Conservation (phyloP, 2,113 vertebrate genomes). For the Psephotus haematonotus region DNA sequence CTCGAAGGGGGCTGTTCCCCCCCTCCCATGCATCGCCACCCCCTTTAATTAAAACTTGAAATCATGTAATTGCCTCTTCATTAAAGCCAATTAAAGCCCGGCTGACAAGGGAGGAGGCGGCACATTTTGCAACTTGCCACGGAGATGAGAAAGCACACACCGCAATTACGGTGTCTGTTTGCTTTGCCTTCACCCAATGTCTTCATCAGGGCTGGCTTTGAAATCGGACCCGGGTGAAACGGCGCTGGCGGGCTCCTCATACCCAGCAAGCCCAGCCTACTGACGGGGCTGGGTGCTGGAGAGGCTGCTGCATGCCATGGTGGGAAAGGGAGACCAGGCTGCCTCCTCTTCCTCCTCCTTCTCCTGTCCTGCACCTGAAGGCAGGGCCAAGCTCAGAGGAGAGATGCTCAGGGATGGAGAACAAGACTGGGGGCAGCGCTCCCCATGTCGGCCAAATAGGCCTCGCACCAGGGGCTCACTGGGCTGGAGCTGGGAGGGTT, state of each 20-base stretch:
- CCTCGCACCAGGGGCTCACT: accelerated
- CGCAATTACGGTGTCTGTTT: conserved; percentile 32
- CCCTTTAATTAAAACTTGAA: conserved; percentile 57
- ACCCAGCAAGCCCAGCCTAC: neutral
- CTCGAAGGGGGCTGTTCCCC: neutral
- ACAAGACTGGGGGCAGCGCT: accelerated
- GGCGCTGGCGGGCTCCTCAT: neutral
- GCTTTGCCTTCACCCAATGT: conserved; percentile 3
- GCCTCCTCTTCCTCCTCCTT: neutral
- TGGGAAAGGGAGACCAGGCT: neutral
- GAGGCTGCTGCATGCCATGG: accelerated
- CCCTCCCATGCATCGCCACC: neutral
- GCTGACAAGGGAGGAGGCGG: conserved; percentile 51
- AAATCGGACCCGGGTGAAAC: neutral
- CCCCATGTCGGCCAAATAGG: accelerated
- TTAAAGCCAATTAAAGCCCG: conserved; percentile 51
- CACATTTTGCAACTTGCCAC: conserved; percentile 43
- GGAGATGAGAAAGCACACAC: conserved; percentile 7
- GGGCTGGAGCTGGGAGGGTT: neutral
- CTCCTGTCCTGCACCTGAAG: neutral
- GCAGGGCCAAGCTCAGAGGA: neutral
- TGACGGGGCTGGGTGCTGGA: neutral
- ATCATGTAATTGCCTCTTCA: conserved; percentile 53
- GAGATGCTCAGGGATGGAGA: neutral
- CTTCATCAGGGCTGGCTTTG: conserved; percentile 15